Evolutionary conservation across 2,113 vertebrate species (phyloP), one percentile per base, ranked within the genome.

Genomic region (Larimichthys crocea): DNA sequence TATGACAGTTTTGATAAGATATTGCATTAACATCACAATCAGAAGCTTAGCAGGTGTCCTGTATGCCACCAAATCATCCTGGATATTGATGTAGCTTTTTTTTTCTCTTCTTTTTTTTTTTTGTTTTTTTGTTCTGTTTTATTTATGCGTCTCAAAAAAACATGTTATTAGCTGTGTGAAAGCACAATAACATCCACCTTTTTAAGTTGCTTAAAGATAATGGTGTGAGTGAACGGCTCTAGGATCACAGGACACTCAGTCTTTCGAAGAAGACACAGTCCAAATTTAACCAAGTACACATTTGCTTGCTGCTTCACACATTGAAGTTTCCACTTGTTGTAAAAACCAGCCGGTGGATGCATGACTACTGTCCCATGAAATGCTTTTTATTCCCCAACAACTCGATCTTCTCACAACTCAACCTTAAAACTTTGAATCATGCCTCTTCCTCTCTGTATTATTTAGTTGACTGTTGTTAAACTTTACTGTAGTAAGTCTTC

Each of bases 401-500:
- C 56, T 71, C 48, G 20, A 68, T 62, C 55, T 82, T 76, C 75
- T 85, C 69, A 66, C 55, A 50, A 70, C 90, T 90, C 91, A 76
- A 89, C 85, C 86, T 85, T 88, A 76, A 76, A 89, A 87, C 84
- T 83, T 79, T 90, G 77, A 91, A 94, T 91, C 91, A 92, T 83
- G 89, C 84, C 90, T 92, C 92, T 92, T 93, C 89, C 94, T 91
- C 92, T 88, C 82, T 91, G 80, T 90, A 68, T 84, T 80, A 89
- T 91, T 86, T 90, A 86, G 91, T 86, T 90, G 92, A 94, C 94
- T 94, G 93, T 95, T 95, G 93, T 90, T 93, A 91, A 93, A 92
- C 88, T 93, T 93, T 94, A 94, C 94, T 96, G 95, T 95, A 95
- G 93, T 95, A 90, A 91, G 93, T 94, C 91, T 94, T 94, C 92